Evolutionary conservation across 2,113 vertebrate genomes (phyloP).

Genomic region (Enhydra lutris): DNA sequence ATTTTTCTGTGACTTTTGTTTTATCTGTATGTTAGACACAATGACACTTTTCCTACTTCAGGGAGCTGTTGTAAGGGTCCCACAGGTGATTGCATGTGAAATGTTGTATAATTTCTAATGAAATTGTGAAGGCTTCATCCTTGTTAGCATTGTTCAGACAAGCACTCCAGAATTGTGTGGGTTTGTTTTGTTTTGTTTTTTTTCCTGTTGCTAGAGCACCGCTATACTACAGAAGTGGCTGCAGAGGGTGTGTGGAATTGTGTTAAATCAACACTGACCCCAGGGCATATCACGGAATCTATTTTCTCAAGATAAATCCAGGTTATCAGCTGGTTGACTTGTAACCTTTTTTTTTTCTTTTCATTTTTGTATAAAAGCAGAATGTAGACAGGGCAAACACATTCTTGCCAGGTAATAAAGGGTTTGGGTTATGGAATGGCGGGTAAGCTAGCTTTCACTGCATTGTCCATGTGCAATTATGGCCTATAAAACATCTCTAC

Average conservation of each 20-base stretch:
- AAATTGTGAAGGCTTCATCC: background rate
- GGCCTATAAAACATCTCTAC: constrained; percentile 15
- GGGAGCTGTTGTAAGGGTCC: background rate
- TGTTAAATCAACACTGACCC: background rate
- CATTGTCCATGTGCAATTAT: background rate
- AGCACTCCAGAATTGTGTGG: background rate
- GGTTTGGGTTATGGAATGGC: constrained; percentile 14
- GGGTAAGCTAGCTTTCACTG: background rate
- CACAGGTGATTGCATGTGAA: background rate
- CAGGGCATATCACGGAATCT: background rate
- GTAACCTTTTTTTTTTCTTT: background rate
- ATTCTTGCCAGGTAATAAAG: constrained; percentile 28
- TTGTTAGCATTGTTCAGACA: background rate
- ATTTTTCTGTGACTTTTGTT: background rate
- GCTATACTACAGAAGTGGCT: background rate
- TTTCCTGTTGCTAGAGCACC: background rate
- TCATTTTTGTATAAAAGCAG: background rate
- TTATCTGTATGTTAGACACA: background rate
- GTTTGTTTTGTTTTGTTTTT: background rate
- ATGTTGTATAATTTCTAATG: background rate
- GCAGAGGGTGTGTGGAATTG: background rate
- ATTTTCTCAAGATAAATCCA: constrained; percentile 54
- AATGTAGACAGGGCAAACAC: background rate
- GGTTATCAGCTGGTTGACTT: constrained; percentile 45
- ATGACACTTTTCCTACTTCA: background rate